Base-by-base conservation (phyloP, 2,888 invertebrate genomes). In the Chymomyza fuscimana region DNA sequence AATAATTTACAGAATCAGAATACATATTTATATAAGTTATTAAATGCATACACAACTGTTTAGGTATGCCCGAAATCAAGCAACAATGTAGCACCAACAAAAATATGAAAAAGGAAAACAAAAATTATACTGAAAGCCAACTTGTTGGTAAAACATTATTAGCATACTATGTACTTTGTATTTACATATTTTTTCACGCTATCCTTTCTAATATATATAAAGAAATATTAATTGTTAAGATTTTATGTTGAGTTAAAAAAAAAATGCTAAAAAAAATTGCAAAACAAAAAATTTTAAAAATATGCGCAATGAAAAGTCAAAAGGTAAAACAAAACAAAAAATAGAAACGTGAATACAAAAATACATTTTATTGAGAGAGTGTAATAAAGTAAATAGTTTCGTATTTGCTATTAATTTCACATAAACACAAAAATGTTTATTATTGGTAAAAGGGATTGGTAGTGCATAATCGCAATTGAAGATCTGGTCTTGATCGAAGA, bases 351-450 rank as follows among this genome's bases (percentile, higher is more conserved):
- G 81, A 86, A 79, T 79, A 77, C 86, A 77, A 80, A 81, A 67
- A 67, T 19, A 75, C 81, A 83, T 80, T 78, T 80, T 82, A 80
- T 82, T 86, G 72, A 85, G 76, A 86, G 83, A 86, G 79, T 86
- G 82, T 81, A 83, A 88, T 78, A 86, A 88, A 80, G 74, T 80
- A 81, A 85, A 86, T 84, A 89, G 86, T 89, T 86, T 86, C 88
- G 79, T 87, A 89, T 85, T 90, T 89, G 89, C 88, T 89, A 87
- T 81, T 82, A 80, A 88, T 81, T 88, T 87, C 80, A 87, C 85
- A 87, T 76, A 81, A 79, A 80, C 29, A 15, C 15, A 32, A 64
- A 54, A 12, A 10, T 7, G 2, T 25, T 29, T 58, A 3, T 15
- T 29, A 15, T 58, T 58, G 40, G 40, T 46, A 4, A 3, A 46